These are phyloP conservation scores for Arenicola marina DNA, from an alignment of 2,888 invertebrate species.

Conservation along the genomic window DNA sequence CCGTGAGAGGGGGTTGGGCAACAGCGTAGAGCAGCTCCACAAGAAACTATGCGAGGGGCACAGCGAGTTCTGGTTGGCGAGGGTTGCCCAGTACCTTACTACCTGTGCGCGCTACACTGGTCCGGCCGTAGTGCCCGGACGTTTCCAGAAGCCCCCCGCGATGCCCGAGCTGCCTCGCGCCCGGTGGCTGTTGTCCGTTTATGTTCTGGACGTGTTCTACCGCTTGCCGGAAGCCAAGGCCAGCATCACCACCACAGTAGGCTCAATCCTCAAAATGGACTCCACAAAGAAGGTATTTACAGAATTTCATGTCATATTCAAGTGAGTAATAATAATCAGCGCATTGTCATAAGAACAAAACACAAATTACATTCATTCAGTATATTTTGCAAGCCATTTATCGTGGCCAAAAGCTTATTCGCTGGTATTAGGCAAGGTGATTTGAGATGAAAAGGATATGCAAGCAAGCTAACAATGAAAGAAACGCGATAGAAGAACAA, in stretches of 20 bases:
- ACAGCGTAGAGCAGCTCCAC: constrained; percentile 30
- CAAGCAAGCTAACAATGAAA: too few relatives aligned
- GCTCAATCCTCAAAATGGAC: constrained; percentile 37
- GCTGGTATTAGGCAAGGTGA: too few relatives aligned
- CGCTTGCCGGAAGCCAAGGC: constrained; percentile 36
- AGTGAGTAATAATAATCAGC: too few relatives aligned
- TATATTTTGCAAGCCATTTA: too few relatives aligned
- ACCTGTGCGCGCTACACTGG: constrained; percentile 2
- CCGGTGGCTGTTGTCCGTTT: constrained; percentile 35
- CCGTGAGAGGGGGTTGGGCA: constrained; percentile 31
- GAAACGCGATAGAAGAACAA: too few relatives aligned
- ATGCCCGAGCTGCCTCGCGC: constrained; percentile 20
- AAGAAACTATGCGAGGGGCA: constrained; percentile 33
- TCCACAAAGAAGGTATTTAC: constrained; percentile 36
- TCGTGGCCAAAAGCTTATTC: too few relatives aligned
- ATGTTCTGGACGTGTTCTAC: constrained; percentile 28
- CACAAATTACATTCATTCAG: too few relatives aligned
- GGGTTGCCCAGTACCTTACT: constrained; percentile 22
- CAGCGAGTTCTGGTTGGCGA: constrained; percentile 25
- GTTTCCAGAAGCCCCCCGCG: constrained; percentile 13
- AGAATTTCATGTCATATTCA: too few relatives aligned
- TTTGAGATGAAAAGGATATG: too few relatives aligned
- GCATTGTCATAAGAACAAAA: too few relatives aligned
- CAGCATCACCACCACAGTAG: constrained; percentile 36
- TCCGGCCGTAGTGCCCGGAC: not conserved